Conservation (phyloP, 2,888 invertebrate genomes). For the Himalopsyche kuldschensis region DNA sequence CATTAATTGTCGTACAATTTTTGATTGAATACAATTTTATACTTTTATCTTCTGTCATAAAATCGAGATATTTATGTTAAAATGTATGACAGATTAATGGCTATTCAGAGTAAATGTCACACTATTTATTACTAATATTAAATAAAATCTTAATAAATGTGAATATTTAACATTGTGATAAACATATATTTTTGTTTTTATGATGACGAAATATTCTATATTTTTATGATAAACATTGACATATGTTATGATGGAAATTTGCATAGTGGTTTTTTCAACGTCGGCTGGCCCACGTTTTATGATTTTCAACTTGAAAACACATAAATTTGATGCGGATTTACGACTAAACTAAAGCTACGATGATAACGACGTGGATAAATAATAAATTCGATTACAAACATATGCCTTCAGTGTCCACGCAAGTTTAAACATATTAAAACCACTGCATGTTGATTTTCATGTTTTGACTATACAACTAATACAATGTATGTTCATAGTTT, state of each 20-base stretch:
- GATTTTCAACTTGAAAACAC: conserved; percentile 2
- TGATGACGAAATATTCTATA: conserved; percentile 8
- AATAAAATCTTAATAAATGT: not conserved
- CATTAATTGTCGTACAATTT: not conserved
- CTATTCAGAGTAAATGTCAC: not conserved
- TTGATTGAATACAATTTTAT: not conserved
- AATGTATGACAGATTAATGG: not conserved
- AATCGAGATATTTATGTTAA: not conserved
- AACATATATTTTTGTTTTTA: not conserved
- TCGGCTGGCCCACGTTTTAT: conserved; percentile 7
- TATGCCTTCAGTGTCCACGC: not conserved
- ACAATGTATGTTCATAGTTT: too few relatives aligned
- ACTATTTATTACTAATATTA: not conserved
- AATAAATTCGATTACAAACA: not conserved
- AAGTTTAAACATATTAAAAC: not conserved
- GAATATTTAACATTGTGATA: not conserved
- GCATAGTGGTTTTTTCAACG: conserved; percentile 12
- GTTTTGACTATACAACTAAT: too few relatives aligned
- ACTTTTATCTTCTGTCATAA: not conserved
- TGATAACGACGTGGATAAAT: conserved; percentile 2
- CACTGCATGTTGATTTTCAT: not conserved
- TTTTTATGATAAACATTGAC: conserved; percentile 21
- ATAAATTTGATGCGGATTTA: conserved; percentile 16
- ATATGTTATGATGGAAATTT: conserved; percentile 7
- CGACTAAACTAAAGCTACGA: conserved; percentile 4